Conservation (phyloP, 2,113 vertebrate genomes). For the Furnarius figulus region DNA sequence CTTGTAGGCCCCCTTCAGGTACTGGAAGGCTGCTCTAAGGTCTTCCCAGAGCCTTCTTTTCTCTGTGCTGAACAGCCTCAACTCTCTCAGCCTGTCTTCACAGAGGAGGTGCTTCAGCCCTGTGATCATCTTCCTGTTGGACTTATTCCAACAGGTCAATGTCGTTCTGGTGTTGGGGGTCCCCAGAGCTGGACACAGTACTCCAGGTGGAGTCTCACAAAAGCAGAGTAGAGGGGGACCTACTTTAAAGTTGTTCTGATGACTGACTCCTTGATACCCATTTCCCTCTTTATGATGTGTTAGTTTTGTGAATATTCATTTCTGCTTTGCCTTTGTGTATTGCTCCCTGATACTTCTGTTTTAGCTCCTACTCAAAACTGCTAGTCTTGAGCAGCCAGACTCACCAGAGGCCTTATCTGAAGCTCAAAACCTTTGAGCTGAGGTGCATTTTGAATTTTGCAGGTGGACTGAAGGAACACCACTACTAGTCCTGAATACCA, state of each 20-base stretch:
- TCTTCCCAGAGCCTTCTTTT: background rate
- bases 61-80: background rate
- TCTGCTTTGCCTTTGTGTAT: background rate
- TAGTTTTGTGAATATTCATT: background rate
- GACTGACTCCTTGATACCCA: background rate
- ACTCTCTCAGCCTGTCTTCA: background rate
- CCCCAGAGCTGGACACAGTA: background rate
- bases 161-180: background rate
- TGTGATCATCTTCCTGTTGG: no score
- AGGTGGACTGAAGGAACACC: background rate
- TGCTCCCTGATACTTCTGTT: background rate
- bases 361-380: background rate
- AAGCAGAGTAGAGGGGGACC: background rate
- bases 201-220: background rate
- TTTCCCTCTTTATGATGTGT: background rate
- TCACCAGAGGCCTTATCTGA: background rate
- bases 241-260: background rate
- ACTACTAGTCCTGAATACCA: background rate
- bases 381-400: background rate
- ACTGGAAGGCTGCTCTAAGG: background rate
- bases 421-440: background rate
- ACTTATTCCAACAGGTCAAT: background rate
- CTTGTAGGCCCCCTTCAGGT: background rate
- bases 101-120: background rate
- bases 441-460: background rate